These are phyloP conservation scores for Gambusia holbrooki DNA, from an alignment of 2,113 vertebrate genomes.

Conservation along the genomic window DNA sequence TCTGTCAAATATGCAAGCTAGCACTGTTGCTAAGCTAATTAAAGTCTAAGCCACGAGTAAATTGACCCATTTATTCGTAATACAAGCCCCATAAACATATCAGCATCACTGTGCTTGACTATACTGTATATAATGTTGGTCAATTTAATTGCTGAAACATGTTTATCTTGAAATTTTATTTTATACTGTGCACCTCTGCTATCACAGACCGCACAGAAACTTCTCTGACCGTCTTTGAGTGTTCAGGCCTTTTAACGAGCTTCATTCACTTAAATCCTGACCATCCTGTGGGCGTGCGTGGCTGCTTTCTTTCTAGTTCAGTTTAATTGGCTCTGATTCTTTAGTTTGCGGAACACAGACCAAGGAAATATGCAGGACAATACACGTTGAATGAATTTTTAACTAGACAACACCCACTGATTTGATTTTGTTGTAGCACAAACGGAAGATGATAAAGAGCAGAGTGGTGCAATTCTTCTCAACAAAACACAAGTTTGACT, in stretches of 20 bases:
- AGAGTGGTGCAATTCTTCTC: neutral
- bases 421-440: neutral
- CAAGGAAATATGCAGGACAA: neutral
- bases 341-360: neutral
- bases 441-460: neutral
- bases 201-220: constrained; percentile 6
- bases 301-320: neutral
- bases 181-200: neutral
- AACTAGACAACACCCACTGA: neutral
- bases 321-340: neutral
- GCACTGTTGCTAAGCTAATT: neutral
- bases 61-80: neutral
- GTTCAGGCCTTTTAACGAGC: neutral
- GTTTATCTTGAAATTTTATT: neutral
- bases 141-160: neutral
- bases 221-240: constrained; percentile 8
- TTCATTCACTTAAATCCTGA: neutral
- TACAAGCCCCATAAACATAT: neutral
- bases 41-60: neutral
- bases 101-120: neutral
- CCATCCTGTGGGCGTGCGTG: neutral
- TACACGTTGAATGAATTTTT: neutral
- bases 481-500: neutral
- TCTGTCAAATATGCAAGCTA: neutral
- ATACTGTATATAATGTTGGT: no score